Base-by-base conservation (phyloP, 1,140 invertebrate genomes). In the Drosophila arawakana region DNA sequence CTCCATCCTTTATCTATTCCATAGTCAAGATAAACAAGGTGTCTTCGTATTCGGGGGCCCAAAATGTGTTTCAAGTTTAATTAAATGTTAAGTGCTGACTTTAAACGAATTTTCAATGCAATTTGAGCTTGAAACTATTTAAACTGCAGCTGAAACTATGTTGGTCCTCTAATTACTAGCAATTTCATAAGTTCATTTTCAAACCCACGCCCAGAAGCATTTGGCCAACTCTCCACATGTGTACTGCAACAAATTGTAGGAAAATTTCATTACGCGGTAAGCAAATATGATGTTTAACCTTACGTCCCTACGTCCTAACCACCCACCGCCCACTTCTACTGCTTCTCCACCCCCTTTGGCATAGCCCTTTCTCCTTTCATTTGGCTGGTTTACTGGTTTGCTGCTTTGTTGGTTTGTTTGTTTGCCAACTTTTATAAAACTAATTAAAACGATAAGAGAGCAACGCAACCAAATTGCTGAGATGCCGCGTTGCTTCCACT, bases 401-500 rank as follows among this genome's bases (percentile, higher is more conserved):
- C 25, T 49, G 18, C 18, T 43, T 60, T 71, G 65, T 52, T 57
- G 44, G 54, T 66, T 58, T 74, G 65, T 57, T 74, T 73, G 72
- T 62, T 62, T 39, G 47, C 61, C 49, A 83, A 83, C 78, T 85
- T 86, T 83, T 85, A 47, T 47, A 78, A 85, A 85, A 86, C 82
- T 85, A 85, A 85, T 85, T 85, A 85, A 85, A 86, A 73, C 82
- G 82, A 85, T 85, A 85, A 85, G 78, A 66, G 61, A 59, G 47
- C 55, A 50, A 55, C 41, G 50, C 43, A 43, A 71, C 52, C 21
- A 25, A 57, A 11, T 57, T 60, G 76, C 67, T 49, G 63, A 78
- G 73, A 73, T 63, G 39, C 25, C 52, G 59, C 34, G 39, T 34
- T 37, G 1, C 47, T 34, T 25, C 9, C 43, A 25, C 21, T 35